Evolutionary conservation across 2,797 vertebrate genomes (phyloP), one percentile per base, ranked within the genome.

Genomic region (Peromyscus aztecus): DNA sequence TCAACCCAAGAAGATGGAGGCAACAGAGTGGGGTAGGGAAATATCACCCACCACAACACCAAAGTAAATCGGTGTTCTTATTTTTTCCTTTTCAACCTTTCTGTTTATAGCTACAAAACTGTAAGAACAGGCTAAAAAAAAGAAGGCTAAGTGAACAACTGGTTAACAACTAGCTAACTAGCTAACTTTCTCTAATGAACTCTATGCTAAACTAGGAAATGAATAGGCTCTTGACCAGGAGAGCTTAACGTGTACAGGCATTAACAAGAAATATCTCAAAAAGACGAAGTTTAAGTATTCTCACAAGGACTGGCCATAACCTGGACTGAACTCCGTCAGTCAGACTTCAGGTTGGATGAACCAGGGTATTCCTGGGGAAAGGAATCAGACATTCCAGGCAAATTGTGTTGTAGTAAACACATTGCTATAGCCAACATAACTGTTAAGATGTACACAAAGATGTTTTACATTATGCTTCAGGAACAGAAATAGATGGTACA

Each of bases 401-500:
- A 23, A 10, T 0, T 81, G 52, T 49, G 46, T 0, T 69, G 16
- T 14, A 24, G 16, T 55, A 89, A 17, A 49, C 21, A 88, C 21
- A 83, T 29, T 73, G 27, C 24, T 43, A 83, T 17, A 61, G 13
- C 57, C 14, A 46, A 11, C 43, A 37, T 59, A 82, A 78, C 17
- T 69, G 7, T n/a, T n/a, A 81, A 16, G 21, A 21, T 2, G 75
- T 40, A 8, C 4, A 84, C n/a, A 76, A 46, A 94, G 12, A 1
- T 34, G 34, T 49, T 89, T 69, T 80, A 69, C 29, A 40, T 27
- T 82, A 71, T 82, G 40, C 9, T 57, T 77, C 57, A 23, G 23
- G 17, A 89, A 76, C 55, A 91, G 46, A 97, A 73, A 83, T 34
- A 73, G 81, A 85, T 46, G 23, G 52, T 19, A 76, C 6, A 29